Base-by-base conservation (phyloP, 2,888 invertebrate genomes). In the Harpalus rufipes region DNA sequence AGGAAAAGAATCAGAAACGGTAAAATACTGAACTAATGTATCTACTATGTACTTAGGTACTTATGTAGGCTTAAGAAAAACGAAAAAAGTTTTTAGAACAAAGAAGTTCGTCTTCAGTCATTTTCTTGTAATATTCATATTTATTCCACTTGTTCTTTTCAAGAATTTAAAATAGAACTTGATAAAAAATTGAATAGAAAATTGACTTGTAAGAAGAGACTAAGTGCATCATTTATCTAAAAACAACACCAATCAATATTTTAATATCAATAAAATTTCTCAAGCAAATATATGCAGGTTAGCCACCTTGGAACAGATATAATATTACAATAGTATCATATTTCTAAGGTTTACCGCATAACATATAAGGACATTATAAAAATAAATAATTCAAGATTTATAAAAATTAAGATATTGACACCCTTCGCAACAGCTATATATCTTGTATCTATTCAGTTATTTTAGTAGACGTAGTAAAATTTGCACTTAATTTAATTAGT, bases 271-370 rank as follows among this genome's bases (percentile, higher is more conserved):
- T 63, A 59, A 59, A 59, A 68, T 39, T 39, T 74, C 44, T 41
- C 41, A 74, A 18, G 44, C 0, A 74, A 18, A 74, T 74, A 74
- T 68, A 41, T 51, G n/a, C 12, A 74, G 74, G 74, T 74, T 74
- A 74, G 51, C 44, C 44, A 74, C 78, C 44, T 81, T 81, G 81
- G 63, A 61, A 65, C 21, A 61, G 18, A 81, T 81, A 81, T 81
- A 18, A 39, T n/a, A 18, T 81, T 81, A 81, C 81, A 63, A 3
- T 39, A 16, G 79, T 59, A 81, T 81, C 61, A 56, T 63, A 81
- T 81, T 63, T 18, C 81, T 81, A 25, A 61, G 81, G 81, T 65
- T 81, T 44, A 81, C 81, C 81, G 44, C 81, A 81, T 8, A 81
- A 18, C 59, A 39, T 21, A 78, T 14, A 59, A 59, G 16, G 7